Conservation (phyloP, 2,888 invertebrate genomes). For the Philaethria dido region DNA sequence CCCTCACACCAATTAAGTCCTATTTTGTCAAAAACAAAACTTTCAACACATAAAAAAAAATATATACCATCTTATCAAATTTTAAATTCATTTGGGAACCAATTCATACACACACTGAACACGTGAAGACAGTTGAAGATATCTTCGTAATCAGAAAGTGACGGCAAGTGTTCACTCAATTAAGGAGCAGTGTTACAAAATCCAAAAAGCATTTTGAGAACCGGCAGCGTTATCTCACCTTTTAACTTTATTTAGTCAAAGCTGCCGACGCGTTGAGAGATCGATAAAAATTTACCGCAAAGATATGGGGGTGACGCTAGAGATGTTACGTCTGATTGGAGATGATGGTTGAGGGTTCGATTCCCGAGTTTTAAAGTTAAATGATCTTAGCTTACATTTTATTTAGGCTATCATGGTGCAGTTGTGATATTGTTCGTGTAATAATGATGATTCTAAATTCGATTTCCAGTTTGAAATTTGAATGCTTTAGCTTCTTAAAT, state of each 20-base stretch:
- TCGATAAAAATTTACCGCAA: conserved; percentile 61
- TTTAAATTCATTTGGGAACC: conserved; percentile 14
- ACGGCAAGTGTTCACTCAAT: conserved; percentile 13
- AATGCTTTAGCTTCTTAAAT: too few relatives aligned
- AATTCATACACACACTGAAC: conserved; percentile 2
- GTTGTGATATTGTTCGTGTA: too few relatives aligned
- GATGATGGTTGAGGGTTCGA: background rate
- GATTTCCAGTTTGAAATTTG: too few relatives aligned
- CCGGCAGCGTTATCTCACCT: conserved; percentile 45
- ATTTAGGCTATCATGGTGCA: too few relatives aligned
- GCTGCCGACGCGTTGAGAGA: conserved; percentile 65
- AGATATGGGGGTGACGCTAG: conserved; percentile 43
- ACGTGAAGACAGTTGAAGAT: conserved; percentile 13
- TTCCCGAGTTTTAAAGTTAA: too few relatives aligned
- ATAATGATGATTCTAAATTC: too few relatives aligned
- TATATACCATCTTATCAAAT: conserved; percentile 5
- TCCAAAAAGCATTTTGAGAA: conserved; percentile 1
- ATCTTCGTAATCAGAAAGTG: conserved; percentile 2
- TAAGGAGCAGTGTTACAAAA: conserved; percentile 9
- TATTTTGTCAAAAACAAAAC: conserved; percentile 10
- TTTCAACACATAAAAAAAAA: background rate
- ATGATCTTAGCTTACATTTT: too few relatives aligned
- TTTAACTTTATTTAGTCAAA: conserved; percentile 52
- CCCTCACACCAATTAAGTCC: background rate
- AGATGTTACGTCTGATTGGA: too few relatives aligned